These are phyloP conservation scores for Sebastes vulpes DNA, from an alignment of 2,797 vertebrate genomes.

Conservation along the genomic window DNA sequence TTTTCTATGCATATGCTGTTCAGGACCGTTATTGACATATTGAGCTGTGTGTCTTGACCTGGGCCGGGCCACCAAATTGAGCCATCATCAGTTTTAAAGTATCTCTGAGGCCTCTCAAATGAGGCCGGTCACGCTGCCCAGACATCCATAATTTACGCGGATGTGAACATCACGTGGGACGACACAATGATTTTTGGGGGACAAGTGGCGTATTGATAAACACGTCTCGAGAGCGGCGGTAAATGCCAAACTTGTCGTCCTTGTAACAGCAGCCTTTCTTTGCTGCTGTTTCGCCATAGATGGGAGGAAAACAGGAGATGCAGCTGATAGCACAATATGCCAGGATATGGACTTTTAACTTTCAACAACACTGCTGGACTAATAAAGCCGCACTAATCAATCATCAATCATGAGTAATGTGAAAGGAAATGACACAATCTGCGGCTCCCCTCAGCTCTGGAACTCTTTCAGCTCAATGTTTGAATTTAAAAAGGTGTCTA, in stretches of 20 bases:
- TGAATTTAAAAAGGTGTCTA: no score
- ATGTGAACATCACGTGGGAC: neutral
- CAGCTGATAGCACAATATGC: neutral
- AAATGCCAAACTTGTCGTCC: conserved; percentile 46
- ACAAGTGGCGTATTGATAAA: conserved; percentile 55
- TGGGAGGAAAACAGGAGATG: neutral
- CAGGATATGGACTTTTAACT: neutral
- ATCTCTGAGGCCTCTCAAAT: conserved; percentile 36
- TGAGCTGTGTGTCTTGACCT: conserved; percentile 47
- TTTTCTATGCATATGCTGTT: neutral
- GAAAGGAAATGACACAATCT: neutral
- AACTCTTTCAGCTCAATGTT: neutral
- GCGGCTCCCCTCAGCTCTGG: neutral
- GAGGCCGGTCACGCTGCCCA: conserved; percentile 18
- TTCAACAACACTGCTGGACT: neutral
- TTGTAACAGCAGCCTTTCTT: neutral
- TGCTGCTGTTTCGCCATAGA: neutral
- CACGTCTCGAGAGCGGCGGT: conserved; percentile 21
- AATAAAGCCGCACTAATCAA: neutral
- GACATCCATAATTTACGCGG: conserved; percentile 59
- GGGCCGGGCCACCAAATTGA: conserved; percentile 55
- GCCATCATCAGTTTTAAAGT: conserved; percentile 70
- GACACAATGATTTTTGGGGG: conserved; percentile 32
- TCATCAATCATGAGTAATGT: neutral
- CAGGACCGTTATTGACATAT: conserved; percentile 53